Evolutionary conservation across 2,888 invertebrate genomes (phyloP).

Genomic region (Tachina fera): DNA sequence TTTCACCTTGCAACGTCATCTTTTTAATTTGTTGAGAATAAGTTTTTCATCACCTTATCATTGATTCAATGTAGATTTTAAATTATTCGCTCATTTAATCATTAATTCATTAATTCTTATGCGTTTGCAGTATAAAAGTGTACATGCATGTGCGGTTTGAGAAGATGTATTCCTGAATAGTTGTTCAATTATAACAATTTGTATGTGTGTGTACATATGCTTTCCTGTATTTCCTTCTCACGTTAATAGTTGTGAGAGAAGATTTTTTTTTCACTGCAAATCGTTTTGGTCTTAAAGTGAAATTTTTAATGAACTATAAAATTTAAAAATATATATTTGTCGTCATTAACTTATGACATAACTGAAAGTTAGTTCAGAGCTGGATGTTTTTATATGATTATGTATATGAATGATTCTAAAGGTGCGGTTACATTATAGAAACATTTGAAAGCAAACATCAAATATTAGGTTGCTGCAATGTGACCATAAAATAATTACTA

Average conservation of each 20-base stretch:
- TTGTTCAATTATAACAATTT: conserved; percentile 5
- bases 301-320: conserved; percentile 2
- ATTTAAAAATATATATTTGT: background rate
- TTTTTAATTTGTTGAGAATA: conserved; percentile 34
- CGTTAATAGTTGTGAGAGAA: conserved; percentile 63
- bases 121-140: conserved; percentile 1
- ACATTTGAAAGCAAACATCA: too few relatives aligned
- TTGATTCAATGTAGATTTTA: conserved; percentile 41
- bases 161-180: background rate
- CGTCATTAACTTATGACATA: too few relatives aligned
- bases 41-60: conserved; percentile 24
- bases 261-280: background rate
- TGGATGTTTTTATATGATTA: too few relatives aligned
- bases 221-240: background rate
- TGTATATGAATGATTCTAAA: too few relatives aligned
- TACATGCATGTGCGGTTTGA: background rate
- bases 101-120: conserved; percentile 40
- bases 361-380: too few relatives aligned
- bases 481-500: too few relatives aligned
- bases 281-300: background rate
- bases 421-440: too few relatives aligned
- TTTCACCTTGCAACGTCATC: conserved; percentile 22
- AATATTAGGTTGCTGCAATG: too few relatives aligned
- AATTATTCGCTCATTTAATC: conserved; percentile 46
- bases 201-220: background rate